Conservation (phyloP, 2,888 invertebrate species). For the Miltochrista miniata region DNA sequence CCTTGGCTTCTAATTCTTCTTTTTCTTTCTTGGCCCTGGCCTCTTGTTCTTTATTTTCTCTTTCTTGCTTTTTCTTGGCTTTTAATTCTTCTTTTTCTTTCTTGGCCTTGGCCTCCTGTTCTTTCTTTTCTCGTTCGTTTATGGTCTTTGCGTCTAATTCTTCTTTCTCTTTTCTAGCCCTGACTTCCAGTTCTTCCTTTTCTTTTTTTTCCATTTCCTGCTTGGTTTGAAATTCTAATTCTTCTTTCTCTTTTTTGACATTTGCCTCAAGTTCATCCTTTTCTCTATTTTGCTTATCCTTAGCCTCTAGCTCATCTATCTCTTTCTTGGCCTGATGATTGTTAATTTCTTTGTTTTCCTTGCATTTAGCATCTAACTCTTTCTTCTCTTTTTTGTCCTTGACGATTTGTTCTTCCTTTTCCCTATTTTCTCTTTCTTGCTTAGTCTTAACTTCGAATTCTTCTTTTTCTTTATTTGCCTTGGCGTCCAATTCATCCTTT, state of each 20-base stretch:
- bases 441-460: not conserved
- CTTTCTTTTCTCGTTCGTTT: slow-evolving; percentile 8
- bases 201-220: slow-evolving; percentile 1
- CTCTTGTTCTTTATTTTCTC: slow-evolving; percentile 12
- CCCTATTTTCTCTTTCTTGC: not conserved
- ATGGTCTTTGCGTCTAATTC: not conserved
- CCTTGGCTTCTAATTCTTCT: slow-evolving; percentile 15
- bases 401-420: not conserved
- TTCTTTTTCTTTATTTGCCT: slow-evolving; percentile 1
- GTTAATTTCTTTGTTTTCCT: slow-evolving; percentile 9
- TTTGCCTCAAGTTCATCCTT: not conserved
- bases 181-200: not conserved
- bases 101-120: slow-evolving; percentile 3
- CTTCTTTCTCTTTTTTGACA: not conserved
- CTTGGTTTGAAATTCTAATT: not conserved
- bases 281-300: slow-evolving; percentile 6
- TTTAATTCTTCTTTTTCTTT: slow-evolving; percentile 16
- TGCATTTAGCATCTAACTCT: slow-evolving; percentile 16
- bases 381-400: slow-evolving; percentile 7
- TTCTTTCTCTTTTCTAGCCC: slow-evolving; percentile 9
- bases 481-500: not conserved
- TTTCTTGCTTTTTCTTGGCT: slow-evolving; percentile 12
- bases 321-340: slow-evolving; percentile 7
- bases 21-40: slow-evolving; percentile 8
- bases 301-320: not conserved